These are phyloP conservation scores for Siniperca knerii DNA, from an alignment of 2,113 vertebrate genomes.

Conservation along the genomic window DNA sequence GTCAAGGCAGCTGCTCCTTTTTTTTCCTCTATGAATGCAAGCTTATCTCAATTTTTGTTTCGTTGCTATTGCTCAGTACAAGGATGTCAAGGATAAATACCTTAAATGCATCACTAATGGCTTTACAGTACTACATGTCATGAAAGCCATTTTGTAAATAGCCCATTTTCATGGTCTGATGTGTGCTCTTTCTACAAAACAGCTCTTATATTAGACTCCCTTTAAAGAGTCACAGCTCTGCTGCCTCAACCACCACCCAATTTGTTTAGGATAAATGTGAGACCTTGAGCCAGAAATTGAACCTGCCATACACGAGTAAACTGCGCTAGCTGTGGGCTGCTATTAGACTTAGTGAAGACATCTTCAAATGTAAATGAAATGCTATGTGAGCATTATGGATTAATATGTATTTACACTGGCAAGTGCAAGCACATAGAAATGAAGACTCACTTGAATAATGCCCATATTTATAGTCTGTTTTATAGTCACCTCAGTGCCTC, in stretches of 20 bases:
- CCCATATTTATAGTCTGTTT: conserved; percentile 34
- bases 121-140: conserved; percentile 54
- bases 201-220: conserved; percentile 49
- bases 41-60: conserved; percentile 38
- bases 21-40: conserved; percentile 3
- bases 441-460: conserved; percentile 46
- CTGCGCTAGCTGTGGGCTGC: conserved; percentile 35
- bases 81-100: conserved; percentile 54
- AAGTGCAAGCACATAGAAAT: conserved; percentile 31
- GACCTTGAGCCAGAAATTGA: conserved; percentile 72
- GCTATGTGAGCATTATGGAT: conserved; percentile 44
- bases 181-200: conserved; percentile 55
- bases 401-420: conserved; percentile 46
- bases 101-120: conserved; percentile 60
- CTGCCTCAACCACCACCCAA: conserved; percentile 54
- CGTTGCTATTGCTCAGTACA: conserved; percentile 2
- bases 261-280: conserved; percentile 75
- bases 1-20: conserved; percentile 8
- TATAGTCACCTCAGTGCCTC: conserved; percentile 37
- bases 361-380: conserved; percentile 63
- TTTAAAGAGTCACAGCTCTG: conserved; percentile 59
- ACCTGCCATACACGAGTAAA: conserved; percentile 68
- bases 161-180: conserved; percentile 65
- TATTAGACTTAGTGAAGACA: conserved; percentile 63
- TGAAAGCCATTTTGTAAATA: conserved; percentile 64